A percentile compares a stretch with the other conserved stretches of the same genome.
phyloP scores from a whole-genome alignment of 2,797 vertebrate genomes.

The Podarcis lilfordi region DNA sequence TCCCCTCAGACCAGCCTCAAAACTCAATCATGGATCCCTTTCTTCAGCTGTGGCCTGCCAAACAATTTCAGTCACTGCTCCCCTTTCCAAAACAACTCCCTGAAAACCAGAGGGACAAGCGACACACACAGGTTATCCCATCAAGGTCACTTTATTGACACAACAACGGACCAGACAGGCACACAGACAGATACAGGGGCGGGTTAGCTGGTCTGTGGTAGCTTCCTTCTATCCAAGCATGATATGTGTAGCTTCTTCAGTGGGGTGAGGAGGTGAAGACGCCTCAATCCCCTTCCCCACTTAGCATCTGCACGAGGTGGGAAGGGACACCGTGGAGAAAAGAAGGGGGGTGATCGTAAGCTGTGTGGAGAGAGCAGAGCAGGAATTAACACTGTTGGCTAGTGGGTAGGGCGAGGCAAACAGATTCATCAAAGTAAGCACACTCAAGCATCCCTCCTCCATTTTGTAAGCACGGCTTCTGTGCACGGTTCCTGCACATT shows the following conservation, averaged over 20 bases:
- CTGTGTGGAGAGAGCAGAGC: not conserved
- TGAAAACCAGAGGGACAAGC: not conserved
- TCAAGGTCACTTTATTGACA: constrained; percentile 37
- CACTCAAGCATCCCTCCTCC: no score
- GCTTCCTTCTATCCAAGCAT: constrained; percentile 1
- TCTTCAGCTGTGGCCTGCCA: not conserved
- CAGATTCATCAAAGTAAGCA: not conserved
- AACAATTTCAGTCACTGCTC: not conserved
- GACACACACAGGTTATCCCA: not conserved
- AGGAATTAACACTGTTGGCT: not conserved
- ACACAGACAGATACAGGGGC: constrained; percentile 7
- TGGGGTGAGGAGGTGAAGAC: not conserved
- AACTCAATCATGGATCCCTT: not conserved
- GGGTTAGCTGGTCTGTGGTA: not conserved
- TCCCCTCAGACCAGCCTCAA: not conserved
- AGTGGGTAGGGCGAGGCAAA: not conserved
- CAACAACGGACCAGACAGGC: constrained; percentile 8
- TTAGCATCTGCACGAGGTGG: not conserved
- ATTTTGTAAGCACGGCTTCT: not conserved
- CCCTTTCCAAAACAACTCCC: not conserved
- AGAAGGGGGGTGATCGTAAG: not conserved
- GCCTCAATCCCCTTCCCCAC: not conserved
- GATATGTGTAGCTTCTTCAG: not conserved
- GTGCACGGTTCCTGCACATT: not conserved
- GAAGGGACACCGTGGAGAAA: not conserved